Conservation (phyloP, 1,140 invertebrate genomes). For the Saccostrea glomerata region DNA sequence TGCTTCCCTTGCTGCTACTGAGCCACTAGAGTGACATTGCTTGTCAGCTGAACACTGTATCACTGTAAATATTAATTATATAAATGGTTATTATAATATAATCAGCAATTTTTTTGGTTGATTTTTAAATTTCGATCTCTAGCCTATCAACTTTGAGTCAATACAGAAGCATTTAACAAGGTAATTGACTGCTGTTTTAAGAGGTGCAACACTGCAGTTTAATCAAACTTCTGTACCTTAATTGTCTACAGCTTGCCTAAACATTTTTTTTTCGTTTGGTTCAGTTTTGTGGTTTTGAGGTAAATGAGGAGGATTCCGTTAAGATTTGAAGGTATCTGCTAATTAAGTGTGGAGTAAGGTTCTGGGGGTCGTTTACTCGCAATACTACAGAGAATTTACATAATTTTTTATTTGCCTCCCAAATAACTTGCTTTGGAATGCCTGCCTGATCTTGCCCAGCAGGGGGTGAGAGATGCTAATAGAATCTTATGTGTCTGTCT, state of each 20-base stretch:
- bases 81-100: neutral
- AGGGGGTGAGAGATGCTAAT: conserved; percentile 7
- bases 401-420: conserved; percentile 19
- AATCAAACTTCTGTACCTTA: neutral
- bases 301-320: neutral
- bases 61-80: neutral
- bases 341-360: neutral
- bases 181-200: neutral
- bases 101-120: neutral
- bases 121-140: too few relatives aligned
- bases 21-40: neutral
- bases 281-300: neutral
- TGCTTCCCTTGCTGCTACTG: neutral
- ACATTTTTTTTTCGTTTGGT: neutral
- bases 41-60: neutral
- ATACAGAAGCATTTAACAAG: neutral
- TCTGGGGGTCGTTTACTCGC: neutral
- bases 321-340: neutral
- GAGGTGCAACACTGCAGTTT: conserved; percentile 25
- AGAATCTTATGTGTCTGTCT: neutral
- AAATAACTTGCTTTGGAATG: conserved; percentile 30
- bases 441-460: conserved; percentile 1
- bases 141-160: neutral
- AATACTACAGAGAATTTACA: neutral
- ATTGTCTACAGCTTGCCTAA: neutral